Conservation (phyloP, 2,888 invertebrate species). For the Galerucella nymphaeae region DNA sequence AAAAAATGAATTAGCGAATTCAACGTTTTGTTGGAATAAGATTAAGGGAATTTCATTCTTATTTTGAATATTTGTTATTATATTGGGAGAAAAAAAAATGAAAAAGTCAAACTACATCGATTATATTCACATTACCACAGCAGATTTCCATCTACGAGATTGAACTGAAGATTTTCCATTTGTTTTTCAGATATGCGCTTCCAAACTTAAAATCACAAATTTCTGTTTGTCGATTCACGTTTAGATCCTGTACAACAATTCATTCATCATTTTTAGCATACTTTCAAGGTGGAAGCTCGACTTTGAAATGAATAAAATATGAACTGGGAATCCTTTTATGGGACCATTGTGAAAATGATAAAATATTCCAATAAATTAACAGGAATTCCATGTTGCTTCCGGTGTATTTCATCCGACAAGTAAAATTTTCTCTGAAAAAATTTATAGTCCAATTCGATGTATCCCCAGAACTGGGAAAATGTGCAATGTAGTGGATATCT, state of each 20-base stretch:
- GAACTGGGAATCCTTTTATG: conserved; percentile 14
- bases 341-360: conserved; percentile 4
- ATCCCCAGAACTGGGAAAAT: too few species aligned
- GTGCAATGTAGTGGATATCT: too few species aligned
- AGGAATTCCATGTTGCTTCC: conserved; percentile 11
- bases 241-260: neutral
- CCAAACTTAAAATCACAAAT: neutral
- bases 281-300: neutral
- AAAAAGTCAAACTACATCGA: too few species aligned
- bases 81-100: too few species aligned
- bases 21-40: too few species aligned
- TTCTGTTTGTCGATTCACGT: neutral
- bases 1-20: too few species aligned
- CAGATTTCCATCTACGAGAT: too few species aligned
- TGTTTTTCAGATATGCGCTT: too few species aligned
- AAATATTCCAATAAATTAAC: conserved; percentile 19
- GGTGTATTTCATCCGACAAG: neutral
- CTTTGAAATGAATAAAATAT: conserved; percentile 4
- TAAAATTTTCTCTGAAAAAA: neutral
- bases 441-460: neutral
- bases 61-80: too few species aligned
- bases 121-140: too few species aligned
- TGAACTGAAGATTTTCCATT: too few species aligned
- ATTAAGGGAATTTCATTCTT: too few species aligned
- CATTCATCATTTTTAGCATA: neutral